Conservation (phyloP, 2,113 vertebrate genomes). For the Plestiodon gilberti region DNA sequence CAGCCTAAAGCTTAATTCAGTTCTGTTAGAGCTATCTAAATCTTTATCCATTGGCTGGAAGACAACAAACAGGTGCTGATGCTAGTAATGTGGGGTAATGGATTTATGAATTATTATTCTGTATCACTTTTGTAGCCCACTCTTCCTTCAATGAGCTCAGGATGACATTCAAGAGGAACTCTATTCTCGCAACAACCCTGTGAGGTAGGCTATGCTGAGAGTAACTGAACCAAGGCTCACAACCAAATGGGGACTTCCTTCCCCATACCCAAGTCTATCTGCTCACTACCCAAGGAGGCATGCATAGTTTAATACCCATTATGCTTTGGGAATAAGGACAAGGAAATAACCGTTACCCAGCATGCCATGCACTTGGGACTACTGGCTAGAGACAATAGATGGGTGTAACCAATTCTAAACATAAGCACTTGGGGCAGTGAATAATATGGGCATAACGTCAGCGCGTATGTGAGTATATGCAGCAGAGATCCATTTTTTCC, state of each 20-base stretch:
- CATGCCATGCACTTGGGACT: not conserved
- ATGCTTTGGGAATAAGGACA: not conserved
- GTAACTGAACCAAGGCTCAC: too few relatives aligned
- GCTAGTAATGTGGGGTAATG: not conserved
- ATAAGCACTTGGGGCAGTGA: too few relatives aligned
- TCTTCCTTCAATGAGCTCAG: not conserved
- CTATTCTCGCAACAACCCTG: not conserved
- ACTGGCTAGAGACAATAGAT: not conserved
- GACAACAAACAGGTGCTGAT: not conserved
- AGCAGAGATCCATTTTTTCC: too few relatives aligned
- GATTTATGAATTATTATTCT: not conserved
- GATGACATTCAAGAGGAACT: not conserved
- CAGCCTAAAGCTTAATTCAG: not conserved
- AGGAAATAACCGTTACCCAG: not conserved
- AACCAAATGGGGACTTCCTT: not conserved
- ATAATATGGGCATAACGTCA: not conserved
- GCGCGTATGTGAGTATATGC: not conserved
- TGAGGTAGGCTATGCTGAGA: too few relatives aligned
- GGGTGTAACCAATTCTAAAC: not conserved
- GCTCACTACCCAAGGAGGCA: not conserved
- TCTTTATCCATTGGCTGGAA: not conserved
- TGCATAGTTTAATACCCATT: not conserved
- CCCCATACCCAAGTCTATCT: not conserved
- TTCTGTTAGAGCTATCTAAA: not conserved
- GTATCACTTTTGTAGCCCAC: not conserved